These are phyloP conservation scores for Matsumurasca onukii DNA, from an alignment of 1,140 invertebrate species.

Conservation along the genomic window DNA sequence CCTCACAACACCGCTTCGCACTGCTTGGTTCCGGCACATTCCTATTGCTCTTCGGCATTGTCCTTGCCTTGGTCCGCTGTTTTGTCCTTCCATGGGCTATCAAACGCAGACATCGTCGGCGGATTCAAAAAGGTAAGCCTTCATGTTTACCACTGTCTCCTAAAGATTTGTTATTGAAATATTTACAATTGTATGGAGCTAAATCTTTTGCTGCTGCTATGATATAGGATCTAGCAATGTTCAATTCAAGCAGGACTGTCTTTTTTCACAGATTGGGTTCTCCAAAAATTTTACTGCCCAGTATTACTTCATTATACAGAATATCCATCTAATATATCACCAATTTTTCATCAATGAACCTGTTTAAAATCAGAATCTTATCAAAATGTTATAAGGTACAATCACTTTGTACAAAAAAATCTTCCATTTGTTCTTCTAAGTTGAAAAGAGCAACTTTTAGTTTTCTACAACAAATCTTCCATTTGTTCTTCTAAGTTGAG, in stretches of 20 bases:
- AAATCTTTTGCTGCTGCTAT: not conserved
- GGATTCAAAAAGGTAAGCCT: slow-evolving; percentile 20
- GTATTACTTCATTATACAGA: not conserved
- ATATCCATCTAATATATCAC: no score
- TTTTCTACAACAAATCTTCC: no score
- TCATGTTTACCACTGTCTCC: not conserved
- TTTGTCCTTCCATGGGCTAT: slow-evolving; percentile 43
- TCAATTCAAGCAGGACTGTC: not conserved
- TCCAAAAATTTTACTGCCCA: not conserved
- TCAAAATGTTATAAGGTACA: no score
- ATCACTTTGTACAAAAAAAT: no score
- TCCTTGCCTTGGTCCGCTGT: slow-evolving; percentile 43
- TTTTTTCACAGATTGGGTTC: not conserved
- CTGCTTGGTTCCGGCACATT: slow-evolving; percentile 47
- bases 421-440: no score
- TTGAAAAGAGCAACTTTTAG: no score
- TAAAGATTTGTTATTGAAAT: not conserved
- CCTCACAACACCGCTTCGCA: slow-evolving; percentile 66
- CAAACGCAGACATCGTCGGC: slow-evolving; percentile 19
- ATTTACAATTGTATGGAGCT: not conserved
- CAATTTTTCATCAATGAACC: no score
- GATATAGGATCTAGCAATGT: not conserved
- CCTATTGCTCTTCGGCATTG: slow-evolving; percentile 45
- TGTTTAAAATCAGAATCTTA: no score
- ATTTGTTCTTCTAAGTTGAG: no score